Percentiles rank a stretch among this genome's conserved stretches.
Evolutionary conservation across 2,113 vertebrate species (phyloP).

Genomic region (Bungarus multicinctus): DNA sequence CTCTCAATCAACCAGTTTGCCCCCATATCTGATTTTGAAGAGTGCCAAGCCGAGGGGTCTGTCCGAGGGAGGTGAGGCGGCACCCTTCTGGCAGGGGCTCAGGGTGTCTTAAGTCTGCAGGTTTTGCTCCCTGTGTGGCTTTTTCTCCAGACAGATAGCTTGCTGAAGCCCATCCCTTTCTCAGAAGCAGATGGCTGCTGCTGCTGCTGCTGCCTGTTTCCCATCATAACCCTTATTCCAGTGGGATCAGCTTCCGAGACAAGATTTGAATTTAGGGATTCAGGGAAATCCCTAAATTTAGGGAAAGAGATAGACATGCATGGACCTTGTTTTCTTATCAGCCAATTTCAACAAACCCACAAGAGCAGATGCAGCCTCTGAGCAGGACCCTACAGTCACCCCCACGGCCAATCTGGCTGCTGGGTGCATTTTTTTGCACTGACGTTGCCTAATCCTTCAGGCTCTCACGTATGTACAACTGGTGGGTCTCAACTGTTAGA

Average conservation of each 20-base stretch:
- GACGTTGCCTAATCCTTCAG: background rate
- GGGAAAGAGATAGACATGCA: slow-evolving; percentile 14
- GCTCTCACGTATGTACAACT: background rate
- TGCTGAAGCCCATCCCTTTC: background rate
- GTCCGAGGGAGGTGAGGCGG: background rate
- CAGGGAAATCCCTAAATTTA: background rate
- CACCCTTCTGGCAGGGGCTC: background rate
- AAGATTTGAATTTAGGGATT: slow-evolving; percentile 14
- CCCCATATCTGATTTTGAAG: background rate
- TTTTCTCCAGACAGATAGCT: background rate
- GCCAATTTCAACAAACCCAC: slow-evolving; percentile 18
- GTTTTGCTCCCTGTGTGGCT: background rate
- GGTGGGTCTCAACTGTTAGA: fast-evolving
- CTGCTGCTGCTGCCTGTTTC: slow-evolving; percentile 7
- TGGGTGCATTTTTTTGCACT: background rate
- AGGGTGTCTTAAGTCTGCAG: background rate
- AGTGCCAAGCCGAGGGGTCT: background rate
- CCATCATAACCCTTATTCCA: background rate
- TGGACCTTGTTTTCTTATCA: background rate
- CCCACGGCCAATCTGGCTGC: background rate
- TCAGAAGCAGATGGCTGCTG: background rate
- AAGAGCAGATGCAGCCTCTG: background rate
- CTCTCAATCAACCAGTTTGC: background rate
- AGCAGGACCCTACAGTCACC: background rate
- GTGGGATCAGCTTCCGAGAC: slow-evolving; percentile 35